Evolutionary conservation across 1,140 invertebrate genomes (phyloP).

Genomic region (Drosophila novamexicana): DNA sequence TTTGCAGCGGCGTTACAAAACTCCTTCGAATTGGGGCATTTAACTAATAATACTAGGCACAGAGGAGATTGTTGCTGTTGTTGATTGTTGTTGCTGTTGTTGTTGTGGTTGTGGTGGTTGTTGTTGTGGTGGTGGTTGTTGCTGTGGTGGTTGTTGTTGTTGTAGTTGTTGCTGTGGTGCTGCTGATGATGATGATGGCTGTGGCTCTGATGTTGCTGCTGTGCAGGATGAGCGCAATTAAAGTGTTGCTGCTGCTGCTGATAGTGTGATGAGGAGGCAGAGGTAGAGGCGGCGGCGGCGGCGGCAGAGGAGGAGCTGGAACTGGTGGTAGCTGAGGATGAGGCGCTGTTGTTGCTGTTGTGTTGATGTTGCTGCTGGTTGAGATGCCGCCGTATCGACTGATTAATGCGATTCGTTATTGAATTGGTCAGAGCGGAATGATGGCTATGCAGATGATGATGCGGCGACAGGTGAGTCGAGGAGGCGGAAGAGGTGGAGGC

Average conservation of each 20-base stretch:
- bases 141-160: neutral
- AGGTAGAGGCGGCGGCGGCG: slow-evolving; percentile 41
- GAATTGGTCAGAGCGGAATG: slow-evolving; percentile 81
- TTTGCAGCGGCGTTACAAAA: slow-evolving; percentile 84
- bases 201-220: slow-evolving; percentile 48
- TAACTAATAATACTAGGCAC: slow-evolving; percentile 85
- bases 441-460: slow-evolving; percentile 75
- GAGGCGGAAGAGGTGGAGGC: slow-evolving; percentile 18
- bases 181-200: slow-evolving; percentile 54
- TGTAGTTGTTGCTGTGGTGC: slow-evolving; percentile 39
- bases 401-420: slow-evolving; percentile 82
- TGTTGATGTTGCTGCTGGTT: slow-evolving; percentile 79
- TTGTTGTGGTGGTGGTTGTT: neutral
- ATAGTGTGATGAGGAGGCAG: slow-evolving; percentile 50
- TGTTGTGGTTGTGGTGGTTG: slow-evolving; percentile 37
- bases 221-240: slow-evolving; percentile 66
- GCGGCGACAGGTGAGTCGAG: slow-evolving; percentile 30
- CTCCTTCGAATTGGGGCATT: slow-evolving; percentile 84
- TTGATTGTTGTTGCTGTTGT: slow-evolving; percentile 34
- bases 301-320: slow-evolving; percentile 30
- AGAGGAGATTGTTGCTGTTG: slow-evolving; percentile 83
- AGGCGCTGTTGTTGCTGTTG: neutral
- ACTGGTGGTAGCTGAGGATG: slow-evolving; percentile 29
- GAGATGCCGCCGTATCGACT: slow-evolving; percentile 79
- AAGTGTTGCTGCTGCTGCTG: slow-evolving; percentile 59